Evolutionary conservation across 1,140 invertebrate genomes (phyloP).

Genomic region (Drosophila hydei): DNA sequence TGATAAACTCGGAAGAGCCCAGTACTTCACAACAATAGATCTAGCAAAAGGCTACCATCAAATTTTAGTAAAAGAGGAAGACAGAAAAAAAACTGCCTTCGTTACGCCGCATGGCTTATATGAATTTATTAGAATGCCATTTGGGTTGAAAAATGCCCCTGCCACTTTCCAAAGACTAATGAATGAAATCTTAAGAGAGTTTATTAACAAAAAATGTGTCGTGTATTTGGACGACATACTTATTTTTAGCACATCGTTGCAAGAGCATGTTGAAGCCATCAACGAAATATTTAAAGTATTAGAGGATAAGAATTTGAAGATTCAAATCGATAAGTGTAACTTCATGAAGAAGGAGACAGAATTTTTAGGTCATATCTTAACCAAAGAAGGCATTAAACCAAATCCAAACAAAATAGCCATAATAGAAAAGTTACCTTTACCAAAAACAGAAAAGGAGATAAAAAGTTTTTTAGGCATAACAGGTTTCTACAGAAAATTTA

Average conservation of each 20-base stretch:
- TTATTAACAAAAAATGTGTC: constrained; percentile 32
- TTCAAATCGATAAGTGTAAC: constrained; percentile 25
- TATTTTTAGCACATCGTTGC: constrained; percentile 40
- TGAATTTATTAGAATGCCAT: constrained; percentile 35
- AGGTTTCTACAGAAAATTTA: constrained; percentile 17
- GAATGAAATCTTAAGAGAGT: constrained; percentile 20
- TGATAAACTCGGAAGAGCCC: no score
- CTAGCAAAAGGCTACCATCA: constrained; percentile 53
- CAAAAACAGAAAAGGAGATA: not conserved
- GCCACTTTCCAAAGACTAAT: constrained; percentile 34
- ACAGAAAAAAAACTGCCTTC: constrained; percentile 50
- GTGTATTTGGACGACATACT: constrained; percentile 52
- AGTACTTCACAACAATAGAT: constrained; percentile 10
- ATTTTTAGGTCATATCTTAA: constrained; percentile 15
- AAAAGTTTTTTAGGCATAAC: constrained; percentile 10
- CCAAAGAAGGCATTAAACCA: constrained; percentile 13
- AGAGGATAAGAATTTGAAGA: constrained; percentile 21
- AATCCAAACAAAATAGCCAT: constrained; percentile 1
- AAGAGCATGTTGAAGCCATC: constrained; percentile 32
- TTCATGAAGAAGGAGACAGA: constrained; percentile 31
- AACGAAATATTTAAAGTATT: constrained; percentile 21
- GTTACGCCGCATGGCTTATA: constrained; percentile 36
- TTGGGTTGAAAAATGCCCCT: constrained; percentile 38
- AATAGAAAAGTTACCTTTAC: not conserved
- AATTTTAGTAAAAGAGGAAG: constrained; percentile 41